Percentiles rank a stretch among this genome's conserved stretches.
These are phyloP conservation scores for Dasypolia templi DNA, from an alignment of 2,888 invertebrate species.

Conservation along the genomic window DNA sequence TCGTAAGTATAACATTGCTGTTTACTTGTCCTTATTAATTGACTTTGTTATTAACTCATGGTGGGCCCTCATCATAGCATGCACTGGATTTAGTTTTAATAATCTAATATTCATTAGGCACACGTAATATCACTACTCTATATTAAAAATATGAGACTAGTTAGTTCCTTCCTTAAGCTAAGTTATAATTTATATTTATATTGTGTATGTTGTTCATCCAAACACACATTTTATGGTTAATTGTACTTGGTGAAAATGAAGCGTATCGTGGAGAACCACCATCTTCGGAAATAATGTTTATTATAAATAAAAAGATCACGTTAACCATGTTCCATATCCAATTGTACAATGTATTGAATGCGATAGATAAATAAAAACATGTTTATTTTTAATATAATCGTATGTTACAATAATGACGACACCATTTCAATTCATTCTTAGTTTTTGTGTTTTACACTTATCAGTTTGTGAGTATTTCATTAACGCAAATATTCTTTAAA, in stretches of 20 bases:
- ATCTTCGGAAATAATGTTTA: conserved; percentile 75
- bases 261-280: conserved; percentile 81
- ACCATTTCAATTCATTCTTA: conserved; percentile 29
- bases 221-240: conserved; percentile 80
- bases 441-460: conserved; percentile 69
- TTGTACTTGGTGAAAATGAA: conserved; percentile 89
- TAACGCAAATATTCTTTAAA: conserved; percentile 46
- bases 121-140: conserved; percentile 87
- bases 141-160: conserved; percentile 89
- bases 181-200: conserved; percentile 82
- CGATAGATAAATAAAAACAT: conserved; percentile 62
- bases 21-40: conserved; percentile 56
- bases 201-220: conserved; percentile 73
- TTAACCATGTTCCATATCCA: conserved; percentile 51
- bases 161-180: conserved; percentile 88
- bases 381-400: conserved; percentile 48
- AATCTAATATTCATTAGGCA: conserved; percentile 84
- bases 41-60: conserved; percentile 53
- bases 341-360: conserved; percentile 59
- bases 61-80: conserved; percentile 62
- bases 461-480: conserved; percentile 64
- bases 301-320: conserved; percentile 56
- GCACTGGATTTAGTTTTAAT: conserved; percentile 70
- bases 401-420: conserved; percentile 59
- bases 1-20: conserved; percentile 37